Percentiles rank a stretch among this genome's conserved stretches.
These are phyloP conservation scores for Anadara kagoshimensis DNA, from an alignment of 1,140 invertebrate species.

Conservation along the genomic window DNA sequence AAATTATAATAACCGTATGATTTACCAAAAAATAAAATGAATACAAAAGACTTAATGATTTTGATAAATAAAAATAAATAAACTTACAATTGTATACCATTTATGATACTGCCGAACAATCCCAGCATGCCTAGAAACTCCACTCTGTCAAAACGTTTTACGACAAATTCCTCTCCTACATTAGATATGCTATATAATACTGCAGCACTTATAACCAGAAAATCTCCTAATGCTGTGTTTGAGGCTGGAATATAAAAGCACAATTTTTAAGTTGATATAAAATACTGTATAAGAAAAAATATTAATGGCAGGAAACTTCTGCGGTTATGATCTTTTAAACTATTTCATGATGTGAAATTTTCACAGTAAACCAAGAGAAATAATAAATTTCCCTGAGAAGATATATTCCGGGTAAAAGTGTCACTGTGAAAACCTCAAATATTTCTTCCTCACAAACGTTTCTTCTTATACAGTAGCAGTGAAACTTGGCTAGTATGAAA, in stretches of 20 bases:
- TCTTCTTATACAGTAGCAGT: no score
- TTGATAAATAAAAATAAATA: background rate
- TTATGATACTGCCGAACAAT: constrained; percentile 86
- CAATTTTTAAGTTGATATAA: background rate
- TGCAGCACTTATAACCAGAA: constrained; percentile 88
- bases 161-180: constrained; percentile 87
- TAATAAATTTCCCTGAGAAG: no score
- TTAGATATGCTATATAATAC: constrained; percentile 88
- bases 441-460: no score
- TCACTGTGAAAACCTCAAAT: no score
- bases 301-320: no score
- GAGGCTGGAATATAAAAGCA: constrained; percentile 75
- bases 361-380: no score
- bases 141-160: constrained; percentile 85
- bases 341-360: no score
- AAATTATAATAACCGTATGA: no score
- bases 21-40: background rate
- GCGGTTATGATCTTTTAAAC: no score
- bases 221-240: constrained; percentile 87
- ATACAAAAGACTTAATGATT: background rate
- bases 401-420: no score
- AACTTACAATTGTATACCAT: constrained; percentile 86
- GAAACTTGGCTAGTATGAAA: no score
- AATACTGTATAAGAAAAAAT: constrained; percentile 19
- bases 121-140: constrained; percentile 92